Evolutionary conservation across 2,888 invertebrate species (phyloP).

Genomic region (Habrosyne pyritoides): DNA sequence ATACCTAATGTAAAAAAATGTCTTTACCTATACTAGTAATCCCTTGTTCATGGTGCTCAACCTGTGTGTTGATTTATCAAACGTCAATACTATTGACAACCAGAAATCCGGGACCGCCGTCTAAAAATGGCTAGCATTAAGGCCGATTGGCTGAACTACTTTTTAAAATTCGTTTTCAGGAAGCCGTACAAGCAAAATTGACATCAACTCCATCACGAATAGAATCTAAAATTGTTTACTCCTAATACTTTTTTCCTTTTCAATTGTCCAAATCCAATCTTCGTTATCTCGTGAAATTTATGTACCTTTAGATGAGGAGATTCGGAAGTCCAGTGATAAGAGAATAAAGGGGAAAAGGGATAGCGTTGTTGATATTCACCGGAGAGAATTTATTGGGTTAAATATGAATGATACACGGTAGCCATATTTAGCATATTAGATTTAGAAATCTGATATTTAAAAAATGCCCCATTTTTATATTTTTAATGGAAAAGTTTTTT

Average conservation of each 20-base stretch:
- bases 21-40: neutral
- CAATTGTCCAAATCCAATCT: conserved; percentile 9
- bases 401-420: neutral
- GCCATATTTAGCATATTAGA: neutral
- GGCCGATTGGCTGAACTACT: conserved; percentile 3
- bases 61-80: neutral
- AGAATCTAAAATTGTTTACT: neutral
- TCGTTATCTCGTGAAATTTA: conserved; percentile 4
- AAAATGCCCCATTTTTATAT: too few species aligned
- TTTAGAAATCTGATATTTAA: too few species aligned
- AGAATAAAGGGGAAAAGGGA: neutral
- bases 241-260: neutral
- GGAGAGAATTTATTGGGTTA: neutral
- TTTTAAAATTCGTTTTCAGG: conserved; percentile 1
- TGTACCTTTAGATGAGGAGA: conserved; percentile 3
- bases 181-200: neutral
- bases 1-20: too few species aligned
- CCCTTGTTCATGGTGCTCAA: neutral
- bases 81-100: neutral
- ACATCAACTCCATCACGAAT: neutral
- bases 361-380: neutral
- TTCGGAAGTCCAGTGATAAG: conserved; percentile 6
- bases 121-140: conserved; percentile 1
- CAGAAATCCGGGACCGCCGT: neutral
- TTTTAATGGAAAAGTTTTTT: too few species aligned